A percentile compares a stretch with the other conserved stretches of the same genome.
Conservation (phyloP, 64 coral and sea anemone species). For the Catalaphyllia jardinei region DNA sequence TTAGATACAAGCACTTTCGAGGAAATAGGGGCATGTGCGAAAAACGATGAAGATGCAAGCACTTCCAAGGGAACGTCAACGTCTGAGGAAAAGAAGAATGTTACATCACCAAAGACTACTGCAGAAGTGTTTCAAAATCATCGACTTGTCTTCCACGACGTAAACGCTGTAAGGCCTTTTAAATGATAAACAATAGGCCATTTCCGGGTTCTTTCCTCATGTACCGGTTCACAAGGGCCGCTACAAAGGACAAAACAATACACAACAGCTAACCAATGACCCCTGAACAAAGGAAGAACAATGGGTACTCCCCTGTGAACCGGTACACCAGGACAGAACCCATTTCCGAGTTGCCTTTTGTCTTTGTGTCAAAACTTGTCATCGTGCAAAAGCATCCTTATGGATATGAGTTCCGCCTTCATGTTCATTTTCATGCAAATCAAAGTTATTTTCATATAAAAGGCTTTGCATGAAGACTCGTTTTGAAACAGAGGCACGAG, state of each 20-base stretch:
- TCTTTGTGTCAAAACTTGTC: not conserved
- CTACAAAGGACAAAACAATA: too few relatives aligned
- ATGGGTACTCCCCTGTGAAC: too few relatives aligned
- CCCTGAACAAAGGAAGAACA: too few relatives aligned
- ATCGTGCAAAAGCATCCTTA: not conserved
- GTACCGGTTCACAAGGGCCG: too few relatives aligned
- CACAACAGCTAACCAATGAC: too few relatives aligned
- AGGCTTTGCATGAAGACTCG: too few relatives aligned
- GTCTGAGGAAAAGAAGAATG: not conserved
- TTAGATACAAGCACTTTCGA: not conserved
- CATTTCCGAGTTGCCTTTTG: not conserved
- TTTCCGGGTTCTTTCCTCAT: not conserved
- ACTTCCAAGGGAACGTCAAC: not conserved
- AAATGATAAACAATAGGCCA: not conserved
- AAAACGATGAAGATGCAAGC: not conserved
- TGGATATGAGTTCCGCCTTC: too few relatives aligned
- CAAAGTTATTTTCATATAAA: too few relatives aligned
- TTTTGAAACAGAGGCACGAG: too few relatives aligned
- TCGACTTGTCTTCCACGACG: conserved; percentile 56
- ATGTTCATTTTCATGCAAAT: too few relatives aligned
- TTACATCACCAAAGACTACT: not conserved
- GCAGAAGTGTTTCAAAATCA: conserved; percentile 42
- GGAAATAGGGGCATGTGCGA: not conserved
- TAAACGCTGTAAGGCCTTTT: conserved; percentile 50
- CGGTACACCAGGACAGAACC: too few relatives aligned